These are phyloP conservation scores for Caenorhabditis imperialis DNA, from an alignment of 2,888 invertebrate genomes.

Conservation along the genomic window DNA sequence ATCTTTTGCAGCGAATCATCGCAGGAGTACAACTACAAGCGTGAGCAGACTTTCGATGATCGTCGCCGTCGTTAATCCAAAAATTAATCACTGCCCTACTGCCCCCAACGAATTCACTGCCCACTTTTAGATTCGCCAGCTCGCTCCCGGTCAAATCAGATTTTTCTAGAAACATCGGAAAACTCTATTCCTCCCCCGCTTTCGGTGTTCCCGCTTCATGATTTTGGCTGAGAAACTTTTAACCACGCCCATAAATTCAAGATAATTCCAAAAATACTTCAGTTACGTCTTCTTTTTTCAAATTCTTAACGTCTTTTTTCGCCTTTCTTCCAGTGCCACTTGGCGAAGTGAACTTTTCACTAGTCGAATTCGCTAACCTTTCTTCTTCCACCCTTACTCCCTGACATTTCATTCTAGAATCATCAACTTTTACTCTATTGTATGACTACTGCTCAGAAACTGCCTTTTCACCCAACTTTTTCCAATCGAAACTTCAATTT, in stretches of 20 bases:
- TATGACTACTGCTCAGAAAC: conserved; percentile 55
- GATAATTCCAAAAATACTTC: conserved; percentile 18
- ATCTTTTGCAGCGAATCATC: conserved; percentile 70
- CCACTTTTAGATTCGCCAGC: neutral
- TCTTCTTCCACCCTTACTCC: neutral
- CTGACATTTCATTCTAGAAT: neutral
- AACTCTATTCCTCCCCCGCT: conserved; percentile 10
- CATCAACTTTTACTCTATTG: neutral
- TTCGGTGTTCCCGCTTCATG: conserved; percentile 17
- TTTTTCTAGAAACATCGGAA: no score
- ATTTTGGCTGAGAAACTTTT: conserved; percentile 5
- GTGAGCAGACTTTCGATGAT: conserved; percentile 68
- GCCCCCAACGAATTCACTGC: neutral
- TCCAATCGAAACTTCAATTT: no score
- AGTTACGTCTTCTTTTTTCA: conserved; percentile 9
- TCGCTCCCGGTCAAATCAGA: neutral
- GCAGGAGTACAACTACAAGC: conserved; percentile 75
- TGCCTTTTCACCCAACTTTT: conserved; percentile 31
- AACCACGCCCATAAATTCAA: neutral
- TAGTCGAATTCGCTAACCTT: neutral
- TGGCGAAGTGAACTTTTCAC: neutral
- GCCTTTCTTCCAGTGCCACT: conserved; percentile 41
- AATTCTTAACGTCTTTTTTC: no score
- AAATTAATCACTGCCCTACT: neutral
- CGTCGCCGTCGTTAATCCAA: conserved; percentile 51